Base-by-base conservation (phyloP, 1,140 invertebrate genomes). In the Anagrus nilaparvatae region DNA sequence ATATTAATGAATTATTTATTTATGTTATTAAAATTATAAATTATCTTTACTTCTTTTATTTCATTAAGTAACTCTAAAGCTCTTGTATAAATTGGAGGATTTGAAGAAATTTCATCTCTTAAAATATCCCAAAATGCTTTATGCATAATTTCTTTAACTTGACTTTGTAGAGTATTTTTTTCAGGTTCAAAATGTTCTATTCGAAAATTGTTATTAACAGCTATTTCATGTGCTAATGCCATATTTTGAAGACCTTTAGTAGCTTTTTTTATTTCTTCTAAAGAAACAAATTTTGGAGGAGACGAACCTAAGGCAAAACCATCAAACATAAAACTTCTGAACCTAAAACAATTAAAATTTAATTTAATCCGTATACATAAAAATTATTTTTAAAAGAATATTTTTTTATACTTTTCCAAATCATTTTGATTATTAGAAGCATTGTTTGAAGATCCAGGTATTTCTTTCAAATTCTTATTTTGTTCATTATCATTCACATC, bases 191-290 rank as follows among this genome's bases (percentile, higher is more conserved):
- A 74, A 49, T 82, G 82, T 60, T 93, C 77, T 34, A 97, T 58
- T 54, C 85, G 82, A 56, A 96, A 97, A 55, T 95, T 84, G 46
- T 85, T 78, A 65, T 96, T 84, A 19, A 97, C 78, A 6, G 89
- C 90, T 49, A 97, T 96, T 68, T 97, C 92, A 69, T 97, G 93
- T 6, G 90, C 90, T 9, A 97, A 63, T 16, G 81, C 81, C 90
- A 97, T 95, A 55, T 96, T 92, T 50, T 82, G 79, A 62, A 96
- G 82, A 18, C 86, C 84, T 63, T 88, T 85, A 1, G 88, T 81
- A 32, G 89, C 87, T 57, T 83, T 81, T 71, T 92, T 82, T 17
- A 96, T 82, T 61, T 96, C 86, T 51, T 93, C 87, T 19, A 94
- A 65, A 10, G 85, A 84, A 5, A 94, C 79, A 65, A 91, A 91